phyloP scores from a whole-genome alignment of 2,797 vertebrate genomes.

The Leucoraja ocellata region DNA sequence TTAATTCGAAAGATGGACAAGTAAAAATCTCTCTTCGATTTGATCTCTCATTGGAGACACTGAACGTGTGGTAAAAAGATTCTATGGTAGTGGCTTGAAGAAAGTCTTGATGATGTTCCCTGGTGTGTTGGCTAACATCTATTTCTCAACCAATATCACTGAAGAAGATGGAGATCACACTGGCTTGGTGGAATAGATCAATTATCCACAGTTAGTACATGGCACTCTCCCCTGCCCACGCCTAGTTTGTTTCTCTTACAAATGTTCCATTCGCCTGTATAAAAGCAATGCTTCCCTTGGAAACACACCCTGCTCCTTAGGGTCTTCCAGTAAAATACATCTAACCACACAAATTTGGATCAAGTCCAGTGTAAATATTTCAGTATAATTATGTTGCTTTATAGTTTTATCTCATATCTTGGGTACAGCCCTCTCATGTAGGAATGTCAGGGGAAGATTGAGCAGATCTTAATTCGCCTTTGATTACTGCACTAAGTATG shows the following conservation, averaged over 20 bases:
- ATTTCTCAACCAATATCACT: too few relatives aligned
- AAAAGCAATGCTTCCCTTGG: background rate
- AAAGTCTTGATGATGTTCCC: too few relatives aligned
- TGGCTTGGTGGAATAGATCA: background rate
- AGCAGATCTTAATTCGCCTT: background rate
- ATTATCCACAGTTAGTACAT: background rate
- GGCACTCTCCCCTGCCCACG: background rate
- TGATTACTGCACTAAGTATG: too few relatives aligned
- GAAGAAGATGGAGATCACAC: background rate
- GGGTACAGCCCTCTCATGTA: background rate
- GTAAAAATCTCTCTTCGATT: too few relatives aligned
- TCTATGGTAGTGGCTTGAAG: too few relatives aligned
- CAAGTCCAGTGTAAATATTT: background rate
- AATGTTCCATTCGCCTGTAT: background rate
- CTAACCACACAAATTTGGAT: background rate
- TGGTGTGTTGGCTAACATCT: too few relatives aligned
- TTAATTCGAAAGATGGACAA: background rate
- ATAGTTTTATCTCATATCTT: background rate
- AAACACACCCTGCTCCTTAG: background rate
- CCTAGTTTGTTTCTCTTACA: background rate
- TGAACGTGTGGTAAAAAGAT: too few relatives aligned
- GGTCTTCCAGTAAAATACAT: background rate
- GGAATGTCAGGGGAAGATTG: background rate
- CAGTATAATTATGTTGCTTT: background rate
- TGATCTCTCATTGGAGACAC: too few relatives aligned